Evolutionary conservation across 2,113 vertebrate genomes (phyloP).

Genomic region (Lepus timidus): DNA sequence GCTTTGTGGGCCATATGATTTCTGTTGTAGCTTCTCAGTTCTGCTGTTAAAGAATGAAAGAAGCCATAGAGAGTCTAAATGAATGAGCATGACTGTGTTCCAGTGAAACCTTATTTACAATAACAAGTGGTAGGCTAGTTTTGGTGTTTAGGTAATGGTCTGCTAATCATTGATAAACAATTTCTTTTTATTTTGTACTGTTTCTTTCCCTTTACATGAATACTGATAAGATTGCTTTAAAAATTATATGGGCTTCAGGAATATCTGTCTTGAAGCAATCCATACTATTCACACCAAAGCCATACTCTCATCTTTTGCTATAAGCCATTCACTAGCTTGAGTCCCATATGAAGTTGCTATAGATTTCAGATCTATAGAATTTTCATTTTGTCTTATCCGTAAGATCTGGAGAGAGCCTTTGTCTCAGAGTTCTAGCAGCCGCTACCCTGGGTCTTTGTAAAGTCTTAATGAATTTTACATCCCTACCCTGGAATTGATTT

Average conservation of each 20-base stretch:
- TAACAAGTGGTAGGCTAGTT: background rate
- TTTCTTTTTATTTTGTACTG: constrained; percentile 14
- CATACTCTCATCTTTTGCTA: constrained; percentile 37
- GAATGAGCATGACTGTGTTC: background rate
- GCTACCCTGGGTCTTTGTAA: constrained; percentile 29
- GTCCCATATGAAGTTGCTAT: constrained; percentile 1
- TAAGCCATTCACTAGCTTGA: constrained; percentile 6
- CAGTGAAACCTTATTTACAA: constrained; percentile 22
- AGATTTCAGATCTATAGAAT: background rate
- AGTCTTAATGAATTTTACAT: constrained; percentile 43
- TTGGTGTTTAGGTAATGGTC: background rate
- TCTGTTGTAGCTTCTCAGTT: constrained; percentile 1
- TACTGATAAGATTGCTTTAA: constrained; percentile 20
- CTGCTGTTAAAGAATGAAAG: constrained; percentile 35
- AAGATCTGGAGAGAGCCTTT: constrained; percentile 28
- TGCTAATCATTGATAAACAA: background rate
- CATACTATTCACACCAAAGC: constrained; percentile 2
- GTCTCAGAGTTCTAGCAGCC: background rate
- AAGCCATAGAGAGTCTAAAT: constrained; percentile 1
- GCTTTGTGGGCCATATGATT: background rate
- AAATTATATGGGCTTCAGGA: constrained; percentile 28
- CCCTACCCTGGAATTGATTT: background rate
- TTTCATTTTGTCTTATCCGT: constrained; percentile 25
- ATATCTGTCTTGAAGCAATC: constrained; percentile 19
- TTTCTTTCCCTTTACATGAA: constrained; percentile 35